Base-by-base conservation (phyloP, 2,888 invertebrate species). In the Drepanosiphum platanoidis region DNA sequence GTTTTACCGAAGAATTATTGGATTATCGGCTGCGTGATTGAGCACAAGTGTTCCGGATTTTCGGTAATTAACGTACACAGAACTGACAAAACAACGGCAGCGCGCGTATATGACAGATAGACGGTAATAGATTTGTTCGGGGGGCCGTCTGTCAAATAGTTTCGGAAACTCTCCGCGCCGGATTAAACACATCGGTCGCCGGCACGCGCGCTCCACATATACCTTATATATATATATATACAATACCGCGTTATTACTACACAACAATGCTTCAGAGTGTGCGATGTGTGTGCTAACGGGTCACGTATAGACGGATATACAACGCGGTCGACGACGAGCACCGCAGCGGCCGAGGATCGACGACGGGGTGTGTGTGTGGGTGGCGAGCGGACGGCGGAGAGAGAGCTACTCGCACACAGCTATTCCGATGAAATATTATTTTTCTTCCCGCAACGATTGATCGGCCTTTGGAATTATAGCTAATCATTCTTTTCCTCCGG, bases 401-500 rank as follows among this genome's bases (percentile, higher is more conserved):
- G 9, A 22, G n/a, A n/a, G 39, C n/a, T n/a, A n/a, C n/a, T n/a
- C n/a, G n/a, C n/a, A n/a, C n/a, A n/a, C 46, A 9, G 77, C 84
- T 58, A 84, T 84, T 77, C 18, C 84, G 84, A 77, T 70, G 84
- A 84, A 84, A 84, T 84, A 84, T 84, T 68, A 77, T 84, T 84
- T 84, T 84, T 84, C 84, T 84, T 84, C 52, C 75, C 46, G 64
- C 77, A 52, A 83, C 84, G 84, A 84, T 84, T 84, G 84, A 84
- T 84, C 84, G 84, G 84, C 77, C 84, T 84, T 84, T 58, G 68
- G 84, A 84, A 84, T 84, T 84, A 84, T 84, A 84, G 77, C 84
- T 84, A 84, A 84, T 84, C 84, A 77, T 84, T 84, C 74, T 75
- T 83, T 83, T 66, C 64, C 74, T 36, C 66, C 77, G 68, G 68